Percentiles rank a stretch among this genome's conserved stretches.
Evolutionary conservation across 2,888 invertebrate genomes (phyloP).

Genomic region (Mesopsocus fuscifrons): DNA sequence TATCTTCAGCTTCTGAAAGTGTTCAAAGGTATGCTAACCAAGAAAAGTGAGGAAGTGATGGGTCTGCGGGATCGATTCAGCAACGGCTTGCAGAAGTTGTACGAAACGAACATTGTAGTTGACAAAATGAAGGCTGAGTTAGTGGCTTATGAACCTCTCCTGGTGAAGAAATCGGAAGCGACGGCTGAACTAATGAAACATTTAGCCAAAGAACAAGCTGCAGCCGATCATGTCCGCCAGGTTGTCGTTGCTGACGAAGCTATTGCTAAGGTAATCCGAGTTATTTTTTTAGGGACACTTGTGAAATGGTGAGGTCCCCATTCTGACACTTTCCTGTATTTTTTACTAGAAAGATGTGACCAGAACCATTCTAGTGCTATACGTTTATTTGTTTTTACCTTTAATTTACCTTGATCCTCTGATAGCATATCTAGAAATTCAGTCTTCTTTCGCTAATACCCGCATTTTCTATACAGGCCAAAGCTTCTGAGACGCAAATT

Average conservation of each 20-base stretch:
- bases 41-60: constrained; percentile 47
- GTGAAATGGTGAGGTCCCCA: no score
- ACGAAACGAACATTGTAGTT: constrained; percentile 63
- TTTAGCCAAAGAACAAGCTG: constrained; percentile 58
- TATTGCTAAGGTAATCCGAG: constrained; percentile 42
- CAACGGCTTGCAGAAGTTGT: constrained; percentile 62
- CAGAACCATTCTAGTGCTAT: not conserved
- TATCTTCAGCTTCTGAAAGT: constrained; percentile 71
- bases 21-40: constrained; percentile 47
- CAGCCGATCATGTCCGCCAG: constrained; percentile 61
- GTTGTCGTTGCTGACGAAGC: constrained; percentile 70
- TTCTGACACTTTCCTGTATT: no score
- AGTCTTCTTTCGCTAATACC: no score
- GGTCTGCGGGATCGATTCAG: constrained; percentile 45
- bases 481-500: constrained; percentile 65
- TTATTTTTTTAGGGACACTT: constrained; percentile 4
- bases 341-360: not conserved
- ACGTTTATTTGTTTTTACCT: not conserved
- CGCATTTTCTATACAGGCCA: no score
- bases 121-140: constrained; percentile 72
- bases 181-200: constrained; percentile 54
- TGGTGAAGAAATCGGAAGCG: constrained; percentile 56
- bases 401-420: constrained; percentile 11
- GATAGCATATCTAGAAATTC: no score
- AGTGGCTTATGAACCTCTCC: constrained; percentile 57